phyloP scores from a whole-genome alignment of 2,113 vertebrate genomes.

The Tetrao urogallus region DNA sequence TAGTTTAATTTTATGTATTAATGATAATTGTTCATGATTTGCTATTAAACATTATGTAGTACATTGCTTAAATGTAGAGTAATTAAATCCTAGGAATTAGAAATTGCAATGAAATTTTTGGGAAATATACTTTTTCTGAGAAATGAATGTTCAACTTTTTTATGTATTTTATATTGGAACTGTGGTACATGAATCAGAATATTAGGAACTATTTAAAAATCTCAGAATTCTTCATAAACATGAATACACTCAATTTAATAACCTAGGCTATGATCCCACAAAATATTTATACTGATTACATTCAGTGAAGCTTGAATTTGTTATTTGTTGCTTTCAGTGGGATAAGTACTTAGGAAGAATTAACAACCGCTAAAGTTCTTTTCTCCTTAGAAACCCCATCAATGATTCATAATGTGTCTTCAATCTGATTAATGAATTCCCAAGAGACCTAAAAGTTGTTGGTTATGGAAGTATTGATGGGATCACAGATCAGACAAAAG shows the following conservation, averaged over 20 bases:
- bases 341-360: not conserved
- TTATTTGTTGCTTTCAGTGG: not conserved
- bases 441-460: not conserved
- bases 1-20: not conserved
- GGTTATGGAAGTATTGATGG: not conserved
- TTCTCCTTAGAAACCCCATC: not conserved
- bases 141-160: not conserved
- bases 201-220: not conserved
- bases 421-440: not conserved
- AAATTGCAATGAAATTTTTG: not conserved
- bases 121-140: not conserved
- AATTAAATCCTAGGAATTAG: not conserved
- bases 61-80: not conserved
- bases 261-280: not conserved
- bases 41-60: not conserved
- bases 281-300: constrained; percentile 14
- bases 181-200: not conserved
- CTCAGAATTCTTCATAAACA: not conserved
- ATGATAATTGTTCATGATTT: not conserved
- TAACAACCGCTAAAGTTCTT: too few relatives aligned
- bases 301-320: not conserved
- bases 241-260: not conserved
- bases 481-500: not conserved
- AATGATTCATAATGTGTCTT: not conserved
- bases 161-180: not conserved